phyloP scores from a whole-genome alignment of 2,888 invertebrate species.

The Tinea semifulvella region DNA sequence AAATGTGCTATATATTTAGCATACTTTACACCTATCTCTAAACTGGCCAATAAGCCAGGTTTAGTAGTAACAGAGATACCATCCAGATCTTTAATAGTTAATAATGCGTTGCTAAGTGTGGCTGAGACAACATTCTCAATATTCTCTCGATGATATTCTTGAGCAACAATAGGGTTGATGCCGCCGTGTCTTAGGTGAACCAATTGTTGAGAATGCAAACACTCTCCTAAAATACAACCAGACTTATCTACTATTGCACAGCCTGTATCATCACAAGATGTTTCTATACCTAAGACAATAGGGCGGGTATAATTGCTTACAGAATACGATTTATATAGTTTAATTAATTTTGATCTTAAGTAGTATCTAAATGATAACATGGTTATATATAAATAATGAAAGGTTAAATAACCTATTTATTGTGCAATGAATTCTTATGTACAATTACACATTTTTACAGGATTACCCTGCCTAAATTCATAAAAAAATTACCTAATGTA shows the following conservation, averaged over 20 bases:
- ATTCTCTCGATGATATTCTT: conserved; percentile 79
- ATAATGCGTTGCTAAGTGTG: conserved; percentile 69
- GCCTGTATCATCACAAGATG: conserved; percentile 97
- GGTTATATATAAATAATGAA: too few species aligned
- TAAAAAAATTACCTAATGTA: too few species aligned
- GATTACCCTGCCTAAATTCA: too few species aligned
- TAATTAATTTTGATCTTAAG: background rate
- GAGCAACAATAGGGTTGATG: conserved; percentile 88
- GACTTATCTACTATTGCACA: conserved; percentile 82
- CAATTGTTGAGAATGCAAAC: conserved; percentile 81
- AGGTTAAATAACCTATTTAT: too few species aligned
- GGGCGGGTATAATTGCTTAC: background rate
- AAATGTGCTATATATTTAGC: conserved; percentile 77
- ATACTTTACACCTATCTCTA: conserved; percentile 83
- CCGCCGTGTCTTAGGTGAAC: conserved; percentile 82
- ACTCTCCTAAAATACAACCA: conserved; percentile 81
- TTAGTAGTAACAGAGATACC: conserved; percentile 92
- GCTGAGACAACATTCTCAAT: conserved; percentile 77
- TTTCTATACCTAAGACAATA: conserved; percentile 88
- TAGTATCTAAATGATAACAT: background rate
- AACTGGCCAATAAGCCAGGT: conserved; percentile 84
- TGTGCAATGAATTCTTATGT: too few species aligned
- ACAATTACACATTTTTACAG: too few species aligned
- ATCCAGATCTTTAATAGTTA: conserved; percentile 73
- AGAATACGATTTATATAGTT: background rate